Base-by-base conservation (phyloP, 2,888 invertebrate species). In the Ceramica pisi region DNA sequence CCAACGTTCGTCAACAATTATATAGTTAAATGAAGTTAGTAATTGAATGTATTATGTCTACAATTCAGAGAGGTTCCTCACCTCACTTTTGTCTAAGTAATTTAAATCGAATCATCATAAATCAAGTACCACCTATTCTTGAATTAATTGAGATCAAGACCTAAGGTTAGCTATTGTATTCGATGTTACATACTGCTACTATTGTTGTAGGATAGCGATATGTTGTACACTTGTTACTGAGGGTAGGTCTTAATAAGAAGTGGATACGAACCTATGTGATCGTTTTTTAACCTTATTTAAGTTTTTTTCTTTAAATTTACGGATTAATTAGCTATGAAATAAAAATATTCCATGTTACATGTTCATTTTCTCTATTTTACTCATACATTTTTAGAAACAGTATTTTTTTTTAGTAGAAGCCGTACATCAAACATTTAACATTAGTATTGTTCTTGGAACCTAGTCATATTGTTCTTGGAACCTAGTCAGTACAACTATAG, bases 111-210 rank as follows among this genome's bases (percentile, higher is more conserved):
- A n/a, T n/a, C 21, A 56, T 51, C 48, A 51, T 74, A 64, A 64
- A 41, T 79, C 66, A 77, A 74, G 26, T 55, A 55, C 44, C 12
- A 46, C 21, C 38, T 41, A 56, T 61, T 65, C 61, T 14, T 8
- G 7, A 64, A 65, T 61, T 74, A 74, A 65, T 75, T 80, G 16
- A 19, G 48, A 65, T 61, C 51, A 51, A 74, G 66, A 60, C 38
- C 46, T 56, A 26, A 10, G n/a, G 38, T 46, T 19, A n/a, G 60
- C 46, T 38, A 50, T 77, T 79, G 59, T 60, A 72, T 23, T 50
- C 14, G n/a, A 66, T 31, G 26, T 63, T 23, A 78, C 38, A 66
- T 55, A 60, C 9, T 19, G 23, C 9, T 50, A 21, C 26, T 50
- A 44, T 77, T 63, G 41, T 21, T 44, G 7, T 26, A 16, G 9